A percentile compares a stretch with the other conserved stretches of the same genome.
Conservation (phyloP, 2,888 invertebrate genomes). For the Heliconius sara region DNA sequence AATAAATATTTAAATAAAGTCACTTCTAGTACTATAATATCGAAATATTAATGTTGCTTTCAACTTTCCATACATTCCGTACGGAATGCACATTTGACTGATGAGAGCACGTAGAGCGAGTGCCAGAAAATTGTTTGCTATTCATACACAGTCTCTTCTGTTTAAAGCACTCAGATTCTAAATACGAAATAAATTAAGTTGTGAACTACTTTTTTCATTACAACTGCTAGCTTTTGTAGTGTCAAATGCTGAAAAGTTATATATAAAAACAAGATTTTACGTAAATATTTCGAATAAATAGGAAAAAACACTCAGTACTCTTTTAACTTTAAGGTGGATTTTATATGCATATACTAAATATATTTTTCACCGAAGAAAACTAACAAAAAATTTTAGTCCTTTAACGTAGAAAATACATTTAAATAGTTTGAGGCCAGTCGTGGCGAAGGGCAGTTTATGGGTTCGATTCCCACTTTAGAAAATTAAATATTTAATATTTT, state of each 20-base stretch:
- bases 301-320: not conserved
- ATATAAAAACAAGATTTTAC: not conserved
- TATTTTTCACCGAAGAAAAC: not conserved
- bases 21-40: not conserved
- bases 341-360: not conserved
- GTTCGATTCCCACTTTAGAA: not conserved
- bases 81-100: not conserved
- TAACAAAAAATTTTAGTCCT: not conserved
- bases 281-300: not conserved
- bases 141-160: constrained; percentile 12
- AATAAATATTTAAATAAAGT: too few relatives aligned
- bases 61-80: not conserved
- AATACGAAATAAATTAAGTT: not conserved
- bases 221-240: not conserved
- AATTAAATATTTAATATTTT: too few relatives aligned
- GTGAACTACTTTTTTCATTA: constrained; percentile 9
- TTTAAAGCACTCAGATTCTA: constrained; percentile 2
- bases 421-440: too few relatives aligned
- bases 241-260: not conserved
- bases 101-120: not conserved
- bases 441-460: not conserved
- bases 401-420: not conserved
- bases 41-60: not conserved
- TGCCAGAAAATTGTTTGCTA: constrained; percentile 21
- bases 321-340: not conserved